These are phyloP conservation scores for Tachycineta bicolor DNA, from an alignment of 2,113 vertebrate species.

Conservation along the genomic window DNA sequence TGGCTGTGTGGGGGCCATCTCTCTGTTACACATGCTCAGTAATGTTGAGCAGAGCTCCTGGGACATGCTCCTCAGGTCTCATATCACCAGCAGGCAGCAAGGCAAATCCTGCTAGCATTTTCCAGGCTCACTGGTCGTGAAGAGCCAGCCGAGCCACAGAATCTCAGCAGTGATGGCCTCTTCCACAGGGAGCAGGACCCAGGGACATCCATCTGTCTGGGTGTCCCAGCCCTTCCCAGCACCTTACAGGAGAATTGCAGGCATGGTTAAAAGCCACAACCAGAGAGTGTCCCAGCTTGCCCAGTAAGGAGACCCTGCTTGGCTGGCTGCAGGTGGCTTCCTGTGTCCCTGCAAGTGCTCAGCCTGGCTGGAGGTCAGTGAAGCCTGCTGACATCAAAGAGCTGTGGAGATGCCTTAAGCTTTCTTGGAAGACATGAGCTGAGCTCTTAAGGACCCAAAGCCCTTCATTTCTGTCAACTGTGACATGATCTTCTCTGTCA, in stretches of 20 bases:
- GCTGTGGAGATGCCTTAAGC: background rate
- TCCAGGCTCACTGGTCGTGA: background rate
- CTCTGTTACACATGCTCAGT: background rate
- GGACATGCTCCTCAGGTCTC: background rate
- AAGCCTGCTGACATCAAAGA: background rate
- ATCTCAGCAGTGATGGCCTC: background rate
- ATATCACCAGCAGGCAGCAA: background rate
- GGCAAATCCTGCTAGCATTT: background rate
- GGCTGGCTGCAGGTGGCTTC: background rate
- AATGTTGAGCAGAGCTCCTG: background rate
- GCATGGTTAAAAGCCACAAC: background rate
- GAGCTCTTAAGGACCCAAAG: background rate
- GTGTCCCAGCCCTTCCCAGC: background rate
- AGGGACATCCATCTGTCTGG: background rate
- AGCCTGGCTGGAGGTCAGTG: background rate
- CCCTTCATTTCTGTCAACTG: background rate
- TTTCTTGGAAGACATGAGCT: background rate
- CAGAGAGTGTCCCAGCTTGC: background rate
- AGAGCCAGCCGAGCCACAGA: accelerated
- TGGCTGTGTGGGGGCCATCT: accelerated
- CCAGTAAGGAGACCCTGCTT: background rate
- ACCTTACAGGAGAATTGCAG: background rate
- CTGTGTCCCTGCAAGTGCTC: background rate
- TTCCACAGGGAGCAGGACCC: background rate
- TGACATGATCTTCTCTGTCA: background rate